Conservation (phyloP, 2,113 vertebrate genomes). For the Peromyscus polionotus region DNA sequence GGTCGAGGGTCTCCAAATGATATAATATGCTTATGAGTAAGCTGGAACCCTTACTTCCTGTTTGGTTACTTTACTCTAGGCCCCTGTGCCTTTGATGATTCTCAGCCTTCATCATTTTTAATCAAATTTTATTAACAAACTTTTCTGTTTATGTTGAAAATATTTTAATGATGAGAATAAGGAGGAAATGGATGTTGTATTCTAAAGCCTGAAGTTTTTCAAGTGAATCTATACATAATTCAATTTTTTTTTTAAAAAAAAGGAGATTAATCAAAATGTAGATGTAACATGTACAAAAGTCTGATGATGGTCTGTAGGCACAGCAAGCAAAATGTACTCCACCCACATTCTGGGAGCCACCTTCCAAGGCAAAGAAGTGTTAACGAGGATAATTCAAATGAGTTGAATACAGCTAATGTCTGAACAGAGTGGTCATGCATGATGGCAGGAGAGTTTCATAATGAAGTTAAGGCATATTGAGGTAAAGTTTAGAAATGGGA, state of each 20-base stretch:
- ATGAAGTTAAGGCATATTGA: slow-evolving; percentile 67
- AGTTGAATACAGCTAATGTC: slow-evolving; percentile 52
- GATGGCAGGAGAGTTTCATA: slow-evolving; percentile 63
- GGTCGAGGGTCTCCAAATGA: neutral
- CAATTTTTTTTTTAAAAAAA: neutral
- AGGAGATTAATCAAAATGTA: neutral
- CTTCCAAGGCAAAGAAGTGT: slow-evolving; percentile 60
- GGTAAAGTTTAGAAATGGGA: slow-evolving; percentile 71
- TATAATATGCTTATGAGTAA: neutral
- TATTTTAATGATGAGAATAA: neutral
- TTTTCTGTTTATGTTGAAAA: neutral
- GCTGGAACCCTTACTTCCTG: neutral
- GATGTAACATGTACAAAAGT: slow-evolving; percentile 32
- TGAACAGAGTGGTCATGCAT: slow-evolving; percentile 62
- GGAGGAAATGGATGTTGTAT: neutral
- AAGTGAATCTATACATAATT: slow-evolving; percentile 14
- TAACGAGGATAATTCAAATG: slow-evolving; percentile 66
- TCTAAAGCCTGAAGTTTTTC: neutral
- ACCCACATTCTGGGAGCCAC: slow-evolving; percentile 34
- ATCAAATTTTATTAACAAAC: neutral
- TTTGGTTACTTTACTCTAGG: neutral
- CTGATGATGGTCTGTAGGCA: slow-evolving; percentile 49
- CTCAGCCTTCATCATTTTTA: neutral
- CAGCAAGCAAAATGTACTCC: slow-evolving; percentile 63
- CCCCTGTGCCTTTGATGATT: neutral